Evolutionary conservation across 35 echinoderm and acorn worm genomes (phyloP).

Genomic region (Apostichopus japonicus): DNA sequence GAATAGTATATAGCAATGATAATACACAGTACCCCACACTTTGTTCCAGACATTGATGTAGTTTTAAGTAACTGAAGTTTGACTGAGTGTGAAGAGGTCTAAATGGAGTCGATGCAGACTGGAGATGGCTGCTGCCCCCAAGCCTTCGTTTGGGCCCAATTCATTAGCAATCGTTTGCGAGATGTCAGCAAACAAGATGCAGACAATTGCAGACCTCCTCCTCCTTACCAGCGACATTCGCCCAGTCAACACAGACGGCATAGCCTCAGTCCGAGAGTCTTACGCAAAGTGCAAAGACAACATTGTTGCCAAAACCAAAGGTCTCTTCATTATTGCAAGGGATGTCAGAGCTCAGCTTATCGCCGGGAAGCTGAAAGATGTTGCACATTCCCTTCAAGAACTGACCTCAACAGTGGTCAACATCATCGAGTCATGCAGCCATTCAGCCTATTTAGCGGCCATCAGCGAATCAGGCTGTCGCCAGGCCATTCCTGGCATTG

Average conservation of each 20-base stretch:
- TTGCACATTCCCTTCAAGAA: constrained; percentile 79
- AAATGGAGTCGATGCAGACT: constrained; percentile 53
- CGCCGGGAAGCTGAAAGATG: constrained; percentile 68
- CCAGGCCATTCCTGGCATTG: constrained; percentile 90
- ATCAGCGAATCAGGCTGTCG: constrained; percentile 86
- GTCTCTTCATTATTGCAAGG: constrained; percentile 82
- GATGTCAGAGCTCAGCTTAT: constrained; percentile 86
- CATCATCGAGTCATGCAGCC: constrained; percentile 93
- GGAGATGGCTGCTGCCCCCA: constrained; percentile 85
- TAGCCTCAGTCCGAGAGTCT: constrained; percentile 82
- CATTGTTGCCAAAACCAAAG: constrained; percentile 95
- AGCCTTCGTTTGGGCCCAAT: constrained; percentile 79
- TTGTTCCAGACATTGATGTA: not conserved
- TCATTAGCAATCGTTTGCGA: constrained; percentile 90
- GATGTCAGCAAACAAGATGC: constrained; percentile 88
- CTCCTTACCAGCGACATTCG: constrained; percentile 92
- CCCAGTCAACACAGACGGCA: constrained; percentile 93
- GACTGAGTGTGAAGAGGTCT: constrained; percentile 42
- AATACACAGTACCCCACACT: no score
- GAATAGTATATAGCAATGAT: no score
- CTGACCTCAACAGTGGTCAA: constrained; percentile 83
- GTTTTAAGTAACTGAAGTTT: constrained; percentile 36
- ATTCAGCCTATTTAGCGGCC: constrained; percentile 94
- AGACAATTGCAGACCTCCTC: constrained; percentile 89
- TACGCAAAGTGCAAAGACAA: constrained; percentile 97